phyloP scores from a whole-genome alignment of 2,888 invertebrate genomes.

The Cabera pusaria region DNA sequence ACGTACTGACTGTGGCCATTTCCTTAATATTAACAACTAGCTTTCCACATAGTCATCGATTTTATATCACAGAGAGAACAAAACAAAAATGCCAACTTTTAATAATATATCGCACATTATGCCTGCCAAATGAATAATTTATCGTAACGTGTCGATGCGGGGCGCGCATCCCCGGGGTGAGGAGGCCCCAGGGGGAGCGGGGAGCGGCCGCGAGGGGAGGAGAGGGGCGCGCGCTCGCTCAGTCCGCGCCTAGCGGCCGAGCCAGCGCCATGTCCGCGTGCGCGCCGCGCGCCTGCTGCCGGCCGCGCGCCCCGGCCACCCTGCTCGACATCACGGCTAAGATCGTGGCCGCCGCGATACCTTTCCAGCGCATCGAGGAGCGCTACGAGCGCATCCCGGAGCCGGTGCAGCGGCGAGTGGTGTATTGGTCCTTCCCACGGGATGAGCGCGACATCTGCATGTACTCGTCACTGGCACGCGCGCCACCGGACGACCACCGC shows the following conservation, averaged over 20 bases:
- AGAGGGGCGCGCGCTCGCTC: conserved; percentile 48
- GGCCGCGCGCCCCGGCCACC: conserved; percentile 87
- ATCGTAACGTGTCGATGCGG: conserved; percentile 76
- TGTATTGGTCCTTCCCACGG: conserved; percentile 94
- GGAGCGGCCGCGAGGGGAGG: conserved; percentile 40
- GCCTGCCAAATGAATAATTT: conserved; percentile 81
- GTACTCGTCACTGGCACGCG: conserved; percentile 90
- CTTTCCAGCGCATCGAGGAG: conserved; percentile 94
- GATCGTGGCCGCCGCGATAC: conserved; percentile 92
- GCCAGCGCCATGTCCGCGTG: conserved; percentile 80
- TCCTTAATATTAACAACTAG: conserved; percentile 36
- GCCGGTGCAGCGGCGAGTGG: conserved; percentile 93
- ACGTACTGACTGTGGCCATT: conserved; percentile 1
- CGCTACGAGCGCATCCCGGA: conserved; percentile 94
- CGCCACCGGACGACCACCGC: conserved; percentile 87
- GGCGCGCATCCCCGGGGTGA: conserved; percentile 68
- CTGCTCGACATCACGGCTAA: conserved; percentile 92
- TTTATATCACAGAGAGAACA: conserved; percentile 56
- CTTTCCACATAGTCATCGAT: conserved; percentile 51
- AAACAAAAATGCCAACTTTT: conserved; percentile 80
- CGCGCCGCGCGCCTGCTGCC: conserved; percentile 80
- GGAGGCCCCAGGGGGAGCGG: conserved; percentile 40
- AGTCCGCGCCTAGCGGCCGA: conserved; percentile 81
- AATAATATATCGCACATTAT: conserved; percentile 83
- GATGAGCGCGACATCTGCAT: conserved; percentile 95